phyloP scores from a whole-genome alignment of 2,113 vertebrate species.

The Xerus inauris region DNA sequence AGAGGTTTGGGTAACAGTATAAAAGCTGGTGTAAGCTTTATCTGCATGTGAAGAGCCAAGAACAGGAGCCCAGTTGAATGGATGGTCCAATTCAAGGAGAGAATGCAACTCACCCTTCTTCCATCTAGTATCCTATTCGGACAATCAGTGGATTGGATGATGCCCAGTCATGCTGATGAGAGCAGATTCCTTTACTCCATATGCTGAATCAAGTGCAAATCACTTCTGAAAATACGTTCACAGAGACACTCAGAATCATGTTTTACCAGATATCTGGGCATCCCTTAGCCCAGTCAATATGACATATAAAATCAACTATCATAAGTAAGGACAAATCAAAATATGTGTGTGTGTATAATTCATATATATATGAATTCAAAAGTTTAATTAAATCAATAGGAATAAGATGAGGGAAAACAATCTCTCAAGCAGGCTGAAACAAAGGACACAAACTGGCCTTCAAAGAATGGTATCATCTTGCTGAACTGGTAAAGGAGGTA shows the following conservation, averaged over 20 bases:
- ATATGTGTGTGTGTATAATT: no score
- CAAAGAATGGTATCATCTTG: background rate
- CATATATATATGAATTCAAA: no score
- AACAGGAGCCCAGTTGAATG: background rate
- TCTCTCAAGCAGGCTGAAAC: background rate
- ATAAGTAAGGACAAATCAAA: background rate
- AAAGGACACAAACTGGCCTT: background rate
- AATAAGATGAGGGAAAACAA: background rate
- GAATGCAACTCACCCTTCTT: background rate
- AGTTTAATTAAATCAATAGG: background rate
- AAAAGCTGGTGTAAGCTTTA: no score
- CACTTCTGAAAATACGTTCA: background rate
- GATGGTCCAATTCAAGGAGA: no score
- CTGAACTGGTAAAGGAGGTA: no score
- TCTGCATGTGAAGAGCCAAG: background rate
- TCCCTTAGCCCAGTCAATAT: background rate
- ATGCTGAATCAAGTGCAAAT: background rate
- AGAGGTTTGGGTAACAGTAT: background rate
- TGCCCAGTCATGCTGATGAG: rapidly evolving
- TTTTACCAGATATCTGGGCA: background rate
- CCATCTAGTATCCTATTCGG: no score
- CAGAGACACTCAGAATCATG: background rate
- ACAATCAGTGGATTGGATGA: no score
- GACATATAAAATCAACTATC: background rate
- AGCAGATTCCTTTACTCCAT: background rate